phyloP scores from a whole-genome alignment of 2,797 vertebrate genomes.

The Ciconia nigra region DNA sequence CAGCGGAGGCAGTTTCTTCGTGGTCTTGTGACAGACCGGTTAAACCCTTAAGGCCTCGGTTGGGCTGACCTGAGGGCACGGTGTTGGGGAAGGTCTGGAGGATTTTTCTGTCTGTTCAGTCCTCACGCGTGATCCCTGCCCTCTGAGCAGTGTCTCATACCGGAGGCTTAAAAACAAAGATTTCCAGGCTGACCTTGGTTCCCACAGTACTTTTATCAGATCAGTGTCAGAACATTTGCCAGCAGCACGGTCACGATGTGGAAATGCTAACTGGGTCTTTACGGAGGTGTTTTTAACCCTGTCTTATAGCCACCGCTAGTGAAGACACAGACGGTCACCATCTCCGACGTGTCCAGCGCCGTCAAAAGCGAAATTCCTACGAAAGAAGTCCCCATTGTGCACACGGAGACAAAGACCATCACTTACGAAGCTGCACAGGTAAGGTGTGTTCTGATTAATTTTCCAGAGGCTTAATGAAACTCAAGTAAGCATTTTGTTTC shows the following conservation, averaged over 20 bases:
- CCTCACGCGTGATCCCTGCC: background rate
- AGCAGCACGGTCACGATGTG: background rate
- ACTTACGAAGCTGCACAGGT: slow-evolving; percentile 97
- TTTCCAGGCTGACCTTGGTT: background rate
- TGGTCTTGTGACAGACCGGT: background rate
- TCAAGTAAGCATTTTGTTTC: background rate
- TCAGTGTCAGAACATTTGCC: slow-evolving; percentile 68
- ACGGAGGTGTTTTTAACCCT: slow-evolving; percentile 23
- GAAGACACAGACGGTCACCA: slow-evolving; percentile 95
- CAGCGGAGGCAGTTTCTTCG: background rate
- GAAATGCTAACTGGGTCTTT: background rate
- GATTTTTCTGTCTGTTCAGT: background rate
- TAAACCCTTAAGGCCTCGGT: background rate
- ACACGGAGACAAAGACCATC: slow-evolving; percentile 98
- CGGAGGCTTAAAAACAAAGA: background rate
- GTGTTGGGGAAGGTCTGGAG: background rate
- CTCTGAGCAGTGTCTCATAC: background rate
- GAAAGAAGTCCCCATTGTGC: slow-evolving; percentile 93
- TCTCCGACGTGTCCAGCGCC: slow-evolving; percentile 88
- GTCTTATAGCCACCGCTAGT: slow-evolving; percentile 87
- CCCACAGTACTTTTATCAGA: slow-evolving; percentile 70
- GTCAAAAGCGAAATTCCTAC: slow-evolving; percentile 85
- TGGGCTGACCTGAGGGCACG: background rate
- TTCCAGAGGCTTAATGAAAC: background rate
- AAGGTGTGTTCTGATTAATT: slow-evolving; percentile 24